Evolutionary conservation across 37 sponge, comb jelly and placozoan species (phyloP), one percentile per base, ranked within the genome.

Genomic region (Diacarnus erythraeanus): DNA sequence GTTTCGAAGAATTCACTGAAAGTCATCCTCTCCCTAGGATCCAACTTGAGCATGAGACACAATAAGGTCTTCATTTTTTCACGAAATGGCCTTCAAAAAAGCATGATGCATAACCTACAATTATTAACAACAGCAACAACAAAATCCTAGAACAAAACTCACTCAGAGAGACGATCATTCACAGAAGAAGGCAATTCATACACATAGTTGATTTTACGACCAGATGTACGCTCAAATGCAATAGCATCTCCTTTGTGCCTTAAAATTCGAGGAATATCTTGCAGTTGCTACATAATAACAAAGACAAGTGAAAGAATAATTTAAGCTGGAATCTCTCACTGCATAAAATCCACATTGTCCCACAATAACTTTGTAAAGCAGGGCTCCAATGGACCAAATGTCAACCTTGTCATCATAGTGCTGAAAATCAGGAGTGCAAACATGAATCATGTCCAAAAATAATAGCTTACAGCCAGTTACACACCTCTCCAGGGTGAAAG

Each of bases 291-390:
- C 8, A 78, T 20, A 6, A 60, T 5, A 60, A 4, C 4, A 15
- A 6, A 47, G 6, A 47, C 6, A 6, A 47, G 51, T 6, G 51
- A 15, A 47, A 47, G 10, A 47, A 12, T 47, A 47, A 31, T 26
- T 33, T 20, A 33, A 60, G 65, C 18, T 38, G 27, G 1, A n/a
- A 23, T 77, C 1, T 85, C 93, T 93, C 59, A 94, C 95, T 64
- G 97, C 97, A 76, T 90, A 96, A 86, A 96, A 96, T 31, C 94
- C 97, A 64, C 93, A 93, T 70, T 90, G 86, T 3, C 97, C 97
- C 12, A 96, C 91, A 5, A 96, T 60, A 25, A 87, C 84, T 42
- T 93, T 87, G 77, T 93, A 96, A 20, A 96, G 86, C 8, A 96
- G 80, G 61, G 97, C 97, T 60, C 97, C 97, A 42, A 96, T 87